Percentiles rank a stretch among this genome's conserved stretches.
These are phyloP conservation scores for Melospiza melodia DNA, from an alignment of 2,113 vertebrate genomes.

Conservation along the genomic window DNA sequence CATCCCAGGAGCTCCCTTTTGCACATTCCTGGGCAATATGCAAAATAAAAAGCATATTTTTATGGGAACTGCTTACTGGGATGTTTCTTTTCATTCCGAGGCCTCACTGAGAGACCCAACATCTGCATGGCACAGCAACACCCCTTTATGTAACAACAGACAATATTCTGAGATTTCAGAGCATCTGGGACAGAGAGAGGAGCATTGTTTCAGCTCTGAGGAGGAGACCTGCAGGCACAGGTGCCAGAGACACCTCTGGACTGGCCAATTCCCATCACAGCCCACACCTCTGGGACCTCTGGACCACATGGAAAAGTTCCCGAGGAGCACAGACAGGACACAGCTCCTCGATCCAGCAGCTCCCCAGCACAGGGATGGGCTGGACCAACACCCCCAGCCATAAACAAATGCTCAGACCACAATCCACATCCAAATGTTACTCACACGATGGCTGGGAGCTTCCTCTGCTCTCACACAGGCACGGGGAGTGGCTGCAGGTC, in stretches of 20 bases:
- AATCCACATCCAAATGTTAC: background rate
- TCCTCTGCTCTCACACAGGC: background rate
- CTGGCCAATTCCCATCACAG: background rate
- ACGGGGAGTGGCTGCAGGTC: background rate
- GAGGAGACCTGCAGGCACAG: background rate
- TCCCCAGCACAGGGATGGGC: accelerated
- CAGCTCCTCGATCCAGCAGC: background rate
- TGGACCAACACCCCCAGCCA: background rate
- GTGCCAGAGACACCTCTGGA: background rate
- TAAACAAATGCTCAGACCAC: background rate
- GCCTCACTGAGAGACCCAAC: background rate
- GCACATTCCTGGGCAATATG: background rate
- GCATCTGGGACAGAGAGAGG: background rate
- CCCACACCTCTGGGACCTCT: accelerated
- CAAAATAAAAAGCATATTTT: background rate
- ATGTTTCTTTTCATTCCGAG: background rate
- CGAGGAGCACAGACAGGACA: accelerated
- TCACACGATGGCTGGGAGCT: background rate
- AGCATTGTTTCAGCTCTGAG: background rate
- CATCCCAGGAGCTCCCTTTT: background rate
- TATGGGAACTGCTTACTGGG: background rate
- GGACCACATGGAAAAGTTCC: background rate
- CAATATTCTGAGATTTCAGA: background rate
- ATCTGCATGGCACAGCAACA: accelerated
- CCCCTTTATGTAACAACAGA: accelerated